phyloP scores from a whole-genome alignment of 2,113 vertebrate species.

The Copsychus sechellarum region DNA sequence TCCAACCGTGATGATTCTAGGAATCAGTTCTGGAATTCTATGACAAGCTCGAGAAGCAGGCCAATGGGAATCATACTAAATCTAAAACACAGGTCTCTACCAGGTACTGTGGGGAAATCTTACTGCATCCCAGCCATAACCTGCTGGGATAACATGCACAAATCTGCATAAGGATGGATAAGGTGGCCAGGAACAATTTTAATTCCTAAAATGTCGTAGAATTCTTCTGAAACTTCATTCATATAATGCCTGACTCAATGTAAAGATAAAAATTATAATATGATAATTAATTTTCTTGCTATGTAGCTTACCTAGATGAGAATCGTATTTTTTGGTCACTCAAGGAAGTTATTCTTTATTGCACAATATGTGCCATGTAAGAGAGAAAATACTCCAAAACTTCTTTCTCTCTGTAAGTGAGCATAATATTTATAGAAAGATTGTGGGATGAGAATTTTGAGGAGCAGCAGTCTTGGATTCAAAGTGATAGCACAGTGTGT shows the following conservation, averaged over 20 bases:
- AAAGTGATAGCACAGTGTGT: neutral
- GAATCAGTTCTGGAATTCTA: neutral
- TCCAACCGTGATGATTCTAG: neutral
- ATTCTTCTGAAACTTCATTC: neutral
- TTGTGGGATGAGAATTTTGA: neutral
- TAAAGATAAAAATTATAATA: neutral
- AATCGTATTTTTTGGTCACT: neutral
- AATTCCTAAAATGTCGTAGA: neutral
- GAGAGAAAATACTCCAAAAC: neutral
- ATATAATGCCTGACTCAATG: neutral
- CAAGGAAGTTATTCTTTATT: neutral
- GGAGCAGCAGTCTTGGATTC: neutral
- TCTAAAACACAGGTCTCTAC: neutral
- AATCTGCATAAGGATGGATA: neutral
- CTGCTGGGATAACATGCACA: accelerated
- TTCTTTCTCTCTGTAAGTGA: neutral
- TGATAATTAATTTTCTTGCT: neutral
- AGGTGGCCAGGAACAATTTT: neutral
- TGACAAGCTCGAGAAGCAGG: neutral
- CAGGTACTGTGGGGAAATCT: neutral
- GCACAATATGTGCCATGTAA: neutral
- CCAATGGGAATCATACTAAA: neutral
- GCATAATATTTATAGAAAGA: neutral
- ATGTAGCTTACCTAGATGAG: neutral
- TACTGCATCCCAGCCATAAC: neutral